Conservation (phyloP, 2,888 invertebrate genomes). For the Atrina japonica region DNA sequence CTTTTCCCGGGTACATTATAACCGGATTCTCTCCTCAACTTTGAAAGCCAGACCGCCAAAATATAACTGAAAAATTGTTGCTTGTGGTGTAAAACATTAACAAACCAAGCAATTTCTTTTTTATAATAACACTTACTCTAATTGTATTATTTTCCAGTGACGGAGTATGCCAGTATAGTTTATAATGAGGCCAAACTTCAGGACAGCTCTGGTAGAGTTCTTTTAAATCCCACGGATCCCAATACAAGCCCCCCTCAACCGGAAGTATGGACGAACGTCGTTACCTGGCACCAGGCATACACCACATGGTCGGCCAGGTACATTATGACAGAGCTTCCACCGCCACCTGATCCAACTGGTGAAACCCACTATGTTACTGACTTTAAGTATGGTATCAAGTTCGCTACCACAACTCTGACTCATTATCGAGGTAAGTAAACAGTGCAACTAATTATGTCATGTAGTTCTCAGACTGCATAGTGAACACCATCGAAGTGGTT, state of each 20-base stretch:
- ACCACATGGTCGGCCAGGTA: slow-evolving; percentile 18
- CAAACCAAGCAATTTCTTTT: no score
- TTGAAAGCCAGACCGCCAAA: no score
- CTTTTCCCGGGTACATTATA: no score
- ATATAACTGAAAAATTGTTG: no score
- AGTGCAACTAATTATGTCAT: background rate
- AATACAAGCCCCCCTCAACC: slow-evolving; percentile 3
- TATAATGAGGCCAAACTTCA: slow-evolving; percentile 14
- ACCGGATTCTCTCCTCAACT: no score
- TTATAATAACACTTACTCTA: no score
- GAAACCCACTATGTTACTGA: slow-evolving; percentile 20
- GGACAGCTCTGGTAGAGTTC: slow-evolving; percentile 3
- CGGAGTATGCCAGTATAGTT: slow-evolving; percentile 10
- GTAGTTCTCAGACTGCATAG: background rate
- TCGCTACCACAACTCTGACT: slow-evolving; percentile 8
- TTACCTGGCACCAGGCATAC: slow-evolving; percentile 9
- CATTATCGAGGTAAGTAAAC: slow-evolving; percentile 22
- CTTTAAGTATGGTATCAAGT: slow-evolving; percentile 33
- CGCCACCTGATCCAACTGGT: background rate
- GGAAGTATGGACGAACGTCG: slow-evolving; percentile 30
- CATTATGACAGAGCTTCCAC: background rate
- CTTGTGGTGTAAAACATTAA: no score
- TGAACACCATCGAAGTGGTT: background rate
- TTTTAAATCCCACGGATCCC: slow-evolving; percentile 7
- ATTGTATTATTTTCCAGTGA: slow-evolving; percentile 16